Conservation (phyloP, 2,888 invertebrate species). For the Sarcophaga rosellei region DNA sequence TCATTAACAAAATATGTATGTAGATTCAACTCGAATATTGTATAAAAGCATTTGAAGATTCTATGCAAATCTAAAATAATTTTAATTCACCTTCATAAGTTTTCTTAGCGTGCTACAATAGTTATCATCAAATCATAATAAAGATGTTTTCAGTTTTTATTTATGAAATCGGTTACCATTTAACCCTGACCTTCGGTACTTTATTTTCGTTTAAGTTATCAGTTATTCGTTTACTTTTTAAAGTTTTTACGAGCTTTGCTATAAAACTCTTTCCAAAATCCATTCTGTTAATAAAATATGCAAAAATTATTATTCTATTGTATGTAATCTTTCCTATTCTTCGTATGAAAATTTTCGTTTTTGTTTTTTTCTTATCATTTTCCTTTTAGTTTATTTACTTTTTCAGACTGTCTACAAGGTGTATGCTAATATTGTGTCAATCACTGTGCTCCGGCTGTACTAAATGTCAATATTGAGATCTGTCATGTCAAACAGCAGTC, state of each 20-base stretch:
- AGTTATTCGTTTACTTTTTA: neutral
- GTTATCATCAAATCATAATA: too few species aligned
- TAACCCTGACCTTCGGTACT: slow-evolving; percentile 64
- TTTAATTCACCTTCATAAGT: too few species aligned
- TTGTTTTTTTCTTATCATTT: neutral
- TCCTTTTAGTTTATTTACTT: neutral
- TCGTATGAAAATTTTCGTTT: slow-evolving; percentile 30
- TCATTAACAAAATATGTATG: neutral
- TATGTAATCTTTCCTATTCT: slow-evolving; percentile 70
- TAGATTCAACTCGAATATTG: neutral
- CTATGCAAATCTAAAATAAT: too few species aligned
- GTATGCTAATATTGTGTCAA: slow-evolving; percentile 78
- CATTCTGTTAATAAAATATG: slow-evolving; percentile 58
- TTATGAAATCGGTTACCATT: neutral
- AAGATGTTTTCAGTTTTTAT: too few species aligned
- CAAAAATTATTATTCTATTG: slow-evolving; percentile 55
- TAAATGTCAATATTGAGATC: slow-evolving; percentile 64
- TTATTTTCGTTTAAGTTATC: slow-evolving; percentile 40
- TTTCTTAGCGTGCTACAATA: too few species aligned
- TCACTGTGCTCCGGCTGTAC: slow-evolving; percentile 69
- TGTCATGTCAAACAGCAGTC: slow-evolving; percentile 62
- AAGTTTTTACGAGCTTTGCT: neutral
- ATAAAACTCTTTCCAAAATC: slow-evolving; percentile 6
- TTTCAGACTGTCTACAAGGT: slow-evolving; percentile 60
- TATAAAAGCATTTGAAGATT: neutral